Conservation (phyloP, 2,888 invertebrate genomes). For the Glaucopsyche alexis region DNA sequence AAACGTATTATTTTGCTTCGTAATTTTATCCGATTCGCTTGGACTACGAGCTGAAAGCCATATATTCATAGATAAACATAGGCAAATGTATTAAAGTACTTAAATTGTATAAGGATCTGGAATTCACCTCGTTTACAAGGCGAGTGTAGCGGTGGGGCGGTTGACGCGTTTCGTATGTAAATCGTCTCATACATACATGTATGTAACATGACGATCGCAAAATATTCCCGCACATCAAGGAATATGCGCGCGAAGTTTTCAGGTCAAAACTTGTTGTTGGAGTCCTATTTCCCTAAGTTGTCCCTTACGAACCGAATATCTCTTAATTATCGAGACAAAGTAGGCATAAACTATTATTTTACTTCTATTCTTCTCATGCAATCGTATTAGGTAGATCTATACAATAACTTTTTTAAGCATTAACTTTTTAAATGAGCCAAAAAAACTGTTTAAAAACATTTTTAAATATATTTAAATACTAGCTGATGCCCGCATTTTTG, state of each 20-base stretch:
- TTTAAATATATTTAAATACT: too few species aligned
- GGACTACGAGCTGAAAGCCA: not conserved
- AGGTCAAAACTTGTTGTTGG: conserved; percentile 18
- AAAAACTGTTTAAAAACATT: too few species aligned
- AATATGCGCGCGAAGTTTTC: conserved; percentile 30
- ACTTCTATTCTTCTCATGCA: not conserved
- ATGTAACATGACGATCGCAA: conserved; percentile 39
- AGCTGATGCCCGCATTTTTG: too few species aligned
- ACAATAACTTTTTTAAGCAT: too few species aligned
- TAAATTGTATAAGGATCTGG: conserved; percentile 28
- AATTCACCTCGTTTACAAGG: conserved; percentile 40
- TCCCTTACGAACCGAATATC: not conserved
- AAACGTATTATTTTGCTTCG: too few species aligned
- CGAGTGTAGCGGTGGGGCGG: conserved; percentile 36
- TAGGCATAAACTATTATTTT: not conserved
- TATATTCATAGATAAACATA: not conserved
- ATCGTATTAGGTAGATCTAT: too few species aligned
- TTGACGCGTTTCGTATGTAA: conserved; percentile 44
- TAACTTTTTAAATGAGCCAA: too few species aligned
- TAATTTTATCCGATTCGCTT: not conserved
- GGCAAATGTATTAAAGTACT: conserved; percentile 21
- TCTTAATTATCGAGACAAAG: not conserved
- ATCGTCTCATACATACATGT: conserved; percentile 44
- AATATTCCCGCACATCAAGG: conserved; percentile 36
- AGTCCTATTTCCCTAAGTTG: conserved; percentile 13